Evolutionary conservation across 92 coral and sea anemone species (phyloP).

Genomic region (Actinostola sp.): DNA sequence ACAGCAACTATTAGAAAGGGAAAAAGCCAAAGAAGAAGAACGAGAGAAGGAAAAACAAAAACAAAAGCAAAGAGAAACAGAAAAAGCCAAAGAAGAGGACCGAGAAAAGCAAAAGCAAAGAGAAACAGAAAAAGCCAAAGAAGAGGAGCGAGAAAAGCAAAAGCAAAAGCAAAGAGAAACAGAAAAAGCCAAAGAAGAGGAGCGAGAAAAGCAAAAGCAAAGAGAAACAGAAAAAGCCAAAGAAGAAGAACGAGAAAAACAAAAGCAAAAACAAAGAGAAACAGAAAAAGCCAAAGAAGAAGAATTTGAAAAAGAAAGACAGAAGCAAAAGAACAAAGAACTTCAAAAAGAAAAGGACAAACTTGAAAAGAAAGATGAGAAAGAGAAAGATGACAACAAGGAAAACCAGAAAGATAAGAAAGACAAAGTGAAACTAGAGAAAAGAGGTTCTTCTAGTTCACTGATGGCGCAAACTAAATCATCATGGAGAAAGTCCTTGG

Average conservation of each 20-base stretch:
- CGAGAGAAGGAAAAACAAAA: slow-evolving; percentile 20
- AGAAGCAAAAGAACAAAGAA: background rate
- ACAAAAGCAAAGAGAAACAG: slow-evolving; percentile 21
- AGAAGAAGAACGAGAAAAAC: background rate
- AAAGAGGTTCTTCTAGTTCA: slow-evolving; percentile 59
- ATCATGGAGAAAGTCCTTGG: slow-evolving; percentile 83
- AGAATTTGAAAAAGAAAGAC: background rate
- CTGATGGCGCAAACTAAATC: slow-evolving; percentile 60
- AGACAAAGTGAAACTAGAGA: slow-evolving; percentile 60
- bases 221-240: background rate
- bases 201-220: background rate
- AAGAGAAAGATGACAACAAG: background rate
- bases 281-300: background rate
- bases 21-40: background rate
- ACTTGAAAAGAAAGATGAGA: background rate
- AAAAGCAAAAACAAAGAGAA: slow-evolving; percentile 3
- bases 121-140: background rate
- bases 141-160: background rate
- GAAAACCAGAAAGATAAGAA: slow-evolving; percentile 24
- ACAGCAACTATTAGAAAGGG: slow-evolving; percentile 7
- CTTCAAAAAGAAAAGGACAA: background rate
- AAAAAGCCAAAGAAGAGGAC: slow-evolving; percentile 32
- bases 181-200: slow-evolving; percentile 8
- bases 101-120: slow-evolving; percentile 8
- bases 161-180: background rate